Evolutionary conservation across 2,113 vertebrate genomes (phyloP).

Genomic region (Halichoerus grypus): DNA sequence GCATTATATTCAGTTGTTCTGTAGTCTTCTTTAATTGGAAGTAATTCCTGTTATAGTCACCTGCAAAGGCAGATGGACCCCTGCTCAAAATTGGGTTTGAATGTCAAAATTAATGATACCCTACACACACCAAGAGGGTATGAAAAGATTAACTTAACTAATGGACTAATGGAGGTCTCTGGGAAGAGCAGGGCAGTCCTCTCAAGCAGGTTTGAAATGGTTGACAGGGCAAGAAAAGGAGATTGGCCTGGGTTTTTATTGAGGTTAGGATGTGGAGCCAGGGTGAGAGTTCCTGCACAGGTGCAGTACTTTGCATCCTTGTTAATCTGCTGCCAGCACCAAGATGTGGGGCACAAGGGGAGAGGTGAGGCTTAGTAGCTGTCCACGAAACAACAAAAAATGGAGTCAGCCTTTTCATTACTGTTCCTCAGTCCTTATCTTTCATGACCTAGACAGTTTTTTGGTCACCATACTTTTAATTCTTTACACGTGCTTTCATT

Average conservation of each 20-base stretch:
- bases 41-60: neutral
- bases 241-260: neutral
- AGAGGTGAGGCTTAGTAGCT: neutral
- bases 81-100: slow-evolving; percentile 26
- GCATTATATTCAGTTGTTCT: neutral
- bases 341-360: neutral
- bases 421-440: neutral
- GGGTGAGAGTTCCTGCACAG: neutral
- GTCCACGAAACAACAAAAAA: neutral
- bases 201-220: neutral
- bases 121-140: neutral
- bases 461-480: neutral
- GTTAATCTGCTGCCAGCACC: neutral
- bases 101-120: neutral
- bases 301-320: neutral
- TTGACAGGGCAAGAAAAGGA: neutral
- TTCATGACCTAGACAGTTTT: neutral
- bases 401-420: neutral
- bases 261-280: neutral
- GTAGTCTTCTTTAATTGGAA: neutral
- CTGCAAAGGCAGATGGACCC: neutral
- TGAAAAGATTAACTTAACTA: neutral
- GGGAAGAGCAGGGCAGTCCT: neutral
- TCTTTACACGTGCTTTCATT: neutral
- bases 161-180: neutral